phyloP scores from a whole-genome alignment of 2,113 vertebrate species.

The Erinaceus europaeus region DNA sequence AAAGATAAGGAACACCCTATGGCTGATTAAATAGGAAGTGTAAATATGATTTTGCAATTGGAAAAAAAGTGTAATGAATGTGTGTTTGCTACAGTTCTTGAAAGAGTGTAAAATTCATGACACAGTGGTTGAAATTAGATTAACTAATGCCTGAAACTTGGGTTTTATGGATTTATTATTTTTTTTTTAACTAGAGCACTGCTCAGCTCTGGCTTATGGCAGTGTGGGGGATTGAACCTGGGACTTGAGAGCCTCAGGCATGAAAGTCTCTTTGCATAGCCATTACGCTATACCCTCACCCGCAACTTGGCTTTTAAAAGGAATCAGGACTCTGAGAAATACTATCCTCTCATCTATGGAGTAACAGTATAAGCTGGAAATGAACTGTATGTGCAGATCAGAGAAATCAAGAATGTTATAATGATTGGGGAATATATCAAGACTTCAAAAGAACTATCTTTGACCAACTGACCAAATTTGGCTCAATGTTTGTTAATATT shows the following conservation, averaged over 20 bases:
- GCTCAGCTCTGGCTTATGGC: too few relatives aligned
- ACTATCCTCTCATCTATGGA: neutral
- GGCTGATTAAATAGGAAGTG: neutral
- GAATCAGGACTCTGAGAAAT: neutral
- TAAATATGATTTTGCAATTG: neutral
- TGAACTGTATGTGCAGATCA: neutral
- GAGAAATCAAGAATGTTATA: neutral
- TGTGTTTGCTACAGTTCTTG: neutral
- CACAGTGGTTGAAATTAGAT: too few relatives aligned
- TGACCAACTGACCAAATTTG: neutral
- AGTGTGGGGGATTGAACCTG: too few relatives aligned
- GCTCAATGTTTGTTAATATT: neutral
- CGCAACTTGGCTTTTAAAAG: neutral
- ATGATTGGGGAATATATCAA: neutral
- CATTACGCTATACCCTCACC: too few relatives aligned
- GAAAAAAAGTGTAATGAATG: neutral
- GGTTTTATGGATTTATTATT: too few relatives aligned
- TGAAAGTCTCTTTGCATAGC: too few relatives aligned
- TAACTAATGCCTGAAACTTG: too few relatives aligned
- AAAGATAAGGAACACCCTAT: neutral
- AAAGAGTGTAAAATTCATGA: neutral
- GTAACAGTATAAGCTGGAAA: neutral
- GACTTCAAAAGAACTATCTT: neutral
- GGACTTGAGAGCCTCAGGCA: too few relatives aligned
- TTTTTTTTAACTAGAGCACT: too few relatives aligned